A percentile compares a stretch with the other conserved stretches of the same genome.
phyloP scores from a whole-genome alignment of 2,113 vertebrate genomes.

The Halichoeres trimaculatus region DNA sequence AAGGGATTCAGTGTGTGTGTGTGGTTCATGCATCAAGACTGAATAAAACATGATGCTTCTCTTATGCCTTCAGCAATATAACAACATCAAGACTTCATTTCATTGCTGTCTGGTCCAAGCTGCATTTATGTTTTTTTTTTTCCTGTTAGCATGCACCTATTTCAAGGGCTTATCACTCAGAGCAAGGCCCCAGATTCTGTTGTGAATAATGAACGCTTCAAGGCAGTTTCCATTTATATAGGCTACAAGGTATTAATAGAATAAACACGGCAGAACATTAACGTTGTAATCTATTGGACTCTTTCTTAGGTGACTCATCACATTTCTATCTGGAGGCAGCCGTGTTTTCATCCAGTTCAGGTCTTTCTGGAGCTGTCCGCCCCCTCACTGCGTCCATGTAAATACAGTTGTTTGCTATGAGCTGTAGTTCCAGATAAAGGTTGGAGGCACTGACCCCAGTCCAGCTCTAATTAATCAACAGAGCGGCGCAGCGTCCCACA shows the following conservation, averaged over 20 bases:
- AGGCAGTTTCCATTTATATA: constrained; percentile 41
- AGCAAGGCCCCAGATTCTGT: constrained; percentile 35
- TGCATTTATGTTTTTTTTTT: constrained; percentile 26
- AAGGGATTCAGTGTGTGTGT: constrained; percentile 36
- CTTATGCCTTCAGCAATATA: constrained; percentile 60
- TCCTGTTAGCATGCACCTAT: constrained; percentile 16
- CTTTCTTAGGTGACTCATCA: constrained; percentile 41
- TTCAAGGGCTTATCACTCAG: constrained; percentile 37
- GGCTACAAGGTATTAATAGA: constrained; percentile 56
- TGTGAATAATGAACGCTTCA: constrained; percentile 37
- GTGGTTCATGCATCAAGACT: constrained; percentile 42
- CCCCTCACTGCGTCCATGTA: constrained; percentile 52
- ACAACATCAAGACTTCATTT: constrained; percentile 63
- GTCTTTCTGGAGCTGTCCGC: constrained; percentile 44
- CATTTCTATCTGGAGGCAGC: constrained; percentile 46
- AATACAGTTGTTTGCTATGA: constrained; percentile 74
- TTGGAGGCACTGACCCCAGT: constrained; percentile 64
- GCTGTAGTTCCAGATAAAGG: constrained; percentile 52
- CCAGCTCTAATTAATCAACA: constrained; percentile 72
- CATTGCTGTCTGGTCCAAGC: constrained; percentile 37
- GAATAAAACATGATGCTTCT: constrained; percentile 74
- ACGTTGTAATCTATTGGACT: constrained; percentile 13
- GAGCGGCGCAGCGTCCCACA: constrained; percentile 49
- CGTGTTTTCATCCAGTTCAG: constrained; percentile 39
- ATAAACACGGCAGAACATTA: constrained; percentile 29